phyloP scores from a whole-genome alignment of 2,888 invertebrate genomes.

The Tribolium freemani region DNA sequence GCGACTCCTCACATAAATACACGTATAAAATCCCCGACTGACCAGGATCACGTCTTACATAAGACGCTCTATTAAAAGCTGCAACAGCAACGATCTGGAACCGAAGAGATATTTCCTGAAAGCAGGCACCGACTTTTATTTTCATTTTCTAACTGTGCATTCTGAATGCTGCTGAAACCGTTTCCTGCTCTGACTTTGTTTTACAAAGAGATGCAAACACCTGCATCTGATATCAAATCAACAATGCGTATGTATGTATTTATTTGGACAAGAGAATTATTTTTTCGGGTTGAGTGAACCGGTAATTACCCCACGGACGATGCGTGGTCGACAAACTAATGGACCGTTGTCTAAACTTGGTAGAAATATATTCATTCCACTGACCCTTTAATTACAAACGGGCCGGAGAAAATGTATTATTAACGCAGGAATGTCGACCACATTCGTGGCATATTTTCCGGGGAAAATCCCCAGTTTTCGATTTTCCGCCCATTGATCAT shows the following conservation, averaged over 20 bases:
- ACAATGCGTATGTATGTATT: constrained; percentile 1
- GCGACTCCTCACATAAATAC: constrained; percentile 29
- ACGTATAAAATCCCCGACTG: constrained; percentile 17
- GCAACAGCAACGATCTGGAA: constrained; percentile 9
- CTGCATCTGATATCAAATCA: no score
- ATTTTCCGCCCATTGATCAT: neutral
- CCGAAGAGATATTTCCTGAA: constrained; percentile 29
- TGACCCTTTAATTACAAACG: neutral
- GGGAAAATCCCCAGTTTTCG: neutral
- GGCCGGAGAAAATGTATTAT: neutral
- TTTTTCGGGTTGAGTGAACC: constrained; percentile 27
- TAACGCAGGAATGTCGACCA: neutral
- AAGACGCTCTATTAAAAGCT: constrained; percentile 32
- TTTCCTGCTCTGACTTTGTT: neutral
- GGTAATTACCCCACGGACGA: constrained; percentile 17
- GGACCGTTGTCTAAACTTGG: constrained; percentile 5
- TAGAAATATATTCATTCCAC: neutral
- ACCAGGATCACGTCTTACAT: constrained; percentile 26
- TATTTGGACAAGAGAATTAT: neutral
- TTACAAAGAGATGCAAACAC: no score
- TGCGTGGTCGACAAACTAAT: constrained; percentile 26
- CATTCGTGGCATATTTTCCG: neutral
- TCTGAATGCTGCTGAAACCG: constrained; percentile 17
- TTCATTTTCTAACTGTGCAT: constrained; percentile 21
- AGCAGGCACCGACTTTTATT: constrained; percentile 14